These are phyloP conservation scores for Rousettus madagascariensis DNA, from an alignment of 2,797 vertebrate species.

Conservation along the genomic window DNA sequence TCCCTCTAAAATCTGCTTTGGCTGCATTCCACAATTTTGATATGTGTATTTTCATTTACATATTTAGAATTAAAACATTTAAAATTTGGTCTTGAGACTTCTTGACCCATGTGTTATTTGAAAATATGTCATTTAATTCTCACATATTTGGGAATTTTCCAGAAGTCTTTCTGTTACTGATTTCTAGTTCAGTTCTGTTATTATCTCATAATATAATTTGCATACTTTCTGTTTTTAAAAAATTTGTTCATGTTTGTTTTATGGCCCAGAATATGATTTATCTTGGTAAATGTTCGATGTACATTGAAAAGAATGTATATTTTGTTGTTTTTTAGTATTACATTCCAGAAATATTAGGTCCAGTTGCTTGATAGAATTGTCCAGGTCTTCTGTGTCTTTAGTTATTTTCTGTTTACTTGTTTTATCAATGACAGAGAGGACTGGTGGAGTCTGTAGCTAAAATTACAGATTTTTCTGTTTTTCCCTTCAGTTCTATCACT, in stretches of 20 bases:
- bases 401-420: not conserved
- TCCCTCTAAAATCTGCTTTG: not conserved
- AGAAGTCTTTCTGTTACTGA: not conserved
- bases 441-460: not conserved
- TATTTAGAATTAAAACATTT: constrained; percentile 8
- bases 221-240: not conserved
- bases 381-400: not conserved
- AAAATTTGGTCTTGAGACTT: not conserved
- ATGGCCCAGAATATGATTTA: not conserved
- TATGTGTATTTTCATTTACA: not conserved
- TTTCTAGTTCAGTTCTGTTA: not conserved
- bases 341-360: not conserved
- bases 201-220: not conserved
- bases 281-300: not conserved
- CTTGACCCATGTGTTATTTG: not conserved
- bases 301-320: not conserved
- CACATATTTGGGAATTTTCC: not conserved
- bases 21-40: not conserved
- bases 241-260: not conserved
- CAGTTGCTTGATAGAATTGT: not conserved
- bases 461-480: not conserved
- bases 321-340: not conserved
- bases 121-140: not conserved
- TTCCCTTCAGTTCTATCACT: not conserved
- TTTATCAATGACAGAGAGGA: not conserved